A percentile compares a stretch with the other conserved stretches of the same genome.
These are phyloP conservation scores for Holocentrus rufus DNA, from an alignment of 2,797 vertebrate genomes.

Conservation along the genomic window DNA sequence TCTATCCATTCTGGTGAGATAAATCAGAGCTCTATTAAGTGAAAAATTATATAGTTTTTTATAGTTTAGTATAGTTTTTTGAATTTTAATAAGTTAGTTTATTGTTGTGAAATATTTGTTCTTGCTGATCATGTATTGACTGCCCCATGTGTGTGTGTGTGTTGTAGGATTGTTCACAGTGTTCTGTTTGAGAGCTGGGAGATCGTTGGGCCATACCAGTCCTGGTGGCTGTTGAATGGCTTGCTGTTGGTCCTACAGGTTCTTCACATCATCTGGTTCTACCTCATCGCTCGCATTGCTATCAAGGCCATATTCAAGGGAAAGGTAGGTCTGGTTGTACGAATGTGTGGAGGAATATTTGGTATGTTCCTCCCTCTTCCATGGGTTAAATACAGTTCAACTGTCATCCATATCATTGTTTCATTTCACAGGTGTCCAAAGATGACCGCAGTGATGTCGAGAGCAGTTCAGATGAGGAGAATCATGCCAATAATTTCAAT, in stretches of 20 bases:
- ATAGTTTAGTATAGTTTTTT: background rate
- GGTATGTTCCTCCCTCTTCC: background rate
- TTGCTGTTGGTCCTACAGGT: constrained; percentile 89
- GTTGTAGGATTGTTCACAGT: constrained; percentile 89
- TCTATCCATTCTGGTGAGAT: constrained; percentile 95
- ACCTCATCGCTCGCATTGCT: constrained; percentile 92
- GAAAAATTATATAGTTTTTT: constrained; percentile 31
- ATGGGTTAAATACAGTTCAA: background rate
- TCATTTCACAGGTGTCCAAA: constrained; percentile 86
- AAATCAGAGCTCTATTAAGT: constrained; percentile 35
- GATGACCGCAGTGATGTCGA: constrained; percentile 97
- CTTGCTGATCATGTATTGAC: background rate
- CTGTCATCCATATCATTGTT: background rate
- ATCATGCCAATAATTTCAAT: constrained; percentile 58
- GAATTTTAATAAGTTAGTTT: no score
- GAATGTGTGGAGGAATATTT: background rate
- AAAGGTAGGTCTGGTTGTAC: constrained; percentile 85
- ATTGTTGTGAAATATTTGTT: no score
- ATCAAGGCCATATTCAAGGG: constrained; percentile 92
- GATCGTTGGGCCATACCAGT: constrained; percentile 90
- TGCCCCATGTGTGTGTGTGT: constrained; percentile 5
- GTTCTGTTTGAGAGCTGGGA: constrained; percentile 97
- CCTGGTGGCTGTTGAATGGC: constrained; percentile 95
- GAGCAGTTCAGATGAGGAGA: constrained; percentile 96
- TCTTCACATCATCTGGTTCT: constrained; percentile 96